A percentile compares a stretch with the other conserved stretches of the same genome.
Evolutionary conservation across 2,113 vertebrate genomes (phyloP).

Genomic region (Hydrochoerus hydrochaeris): DNA sequence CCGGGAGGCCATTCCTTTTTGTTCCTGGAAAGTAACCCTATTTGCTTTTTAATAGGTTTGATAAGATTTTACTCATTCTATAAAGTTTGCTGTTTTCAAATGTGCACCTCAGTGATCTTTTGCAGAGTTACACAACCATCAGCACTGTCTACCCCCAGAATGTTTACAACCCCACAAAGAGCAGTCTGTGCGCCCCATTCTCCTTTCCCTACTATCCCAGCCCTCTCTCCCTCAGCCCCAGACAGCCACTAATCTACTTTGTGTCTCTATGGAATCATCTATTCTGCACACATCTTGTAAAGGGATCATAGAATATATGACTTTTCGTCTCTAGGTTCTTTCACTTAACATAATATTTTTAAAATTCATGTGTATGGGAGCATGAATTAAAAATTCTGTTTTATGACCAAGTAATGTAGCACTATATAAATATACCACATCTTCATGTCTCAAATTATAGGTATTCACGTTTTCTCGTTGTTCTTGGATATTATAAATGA

Average conservation of each 20-base stretch:
- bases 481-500: background rate
- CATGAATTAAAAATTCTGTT: background rate
- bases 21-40: background rate
- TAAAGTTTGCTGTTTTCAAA: background rate
- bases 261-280: background rate
- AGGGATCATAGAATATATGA: background rate
- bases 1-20: background rate
- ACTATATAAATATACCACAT: background rate
- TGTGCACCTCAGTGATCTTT: background rate
- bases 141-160: background rate
- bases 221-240: rapidly evolving
- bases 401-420: background rate
- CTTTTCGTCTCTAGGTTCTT: background rate
- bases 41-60: background rate
- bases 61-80: background rate
- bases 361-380: background rate
- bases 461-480: background rate
- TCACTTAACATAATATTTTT: background rate
- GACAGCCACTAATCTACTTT: background rate
- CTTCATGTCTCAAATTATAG: background rate
- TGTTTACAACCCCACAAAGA: background rate
- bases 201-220: background rate
- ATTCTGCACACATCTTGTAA: background rate
- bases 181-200: background rate
- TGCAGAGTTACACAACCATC: background rate